Conservation (phyloP, 2,797 vertebrate species). For the Podargus strigoides region DNA sequence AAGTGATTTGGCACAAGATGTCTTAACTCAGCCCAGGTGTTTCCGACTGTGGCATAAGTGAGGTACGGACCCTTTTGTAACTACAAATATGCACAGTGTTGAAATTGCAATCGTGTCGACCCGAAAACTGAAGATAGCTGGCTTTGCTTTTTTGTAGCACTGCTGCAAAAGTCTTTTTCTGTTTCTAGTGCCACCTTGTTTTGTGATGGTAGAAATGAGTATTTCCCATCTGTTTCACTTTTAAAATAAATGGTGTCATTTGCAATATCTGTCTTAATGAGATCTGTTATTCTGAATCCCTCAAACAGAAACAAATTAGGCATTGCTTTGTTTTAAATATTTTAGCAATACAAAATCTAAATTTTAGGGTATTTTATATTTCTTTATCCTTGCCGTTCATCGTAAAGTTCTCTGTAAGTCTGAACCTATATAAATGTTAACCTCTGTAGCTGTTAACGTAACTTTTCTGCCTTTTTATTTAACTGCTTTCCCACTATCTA, state of each 20-base stretch:
- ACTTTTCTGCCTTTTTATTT: conserved; percentile 66
- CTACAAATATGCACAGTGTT: background rate
- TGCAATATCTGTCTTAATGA: background rate
- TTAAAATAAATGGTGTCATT: background rate
- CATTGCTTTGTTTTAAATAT: background rate
- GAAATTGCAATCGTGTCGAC: background rate
- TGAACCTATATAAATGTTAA: background rate
- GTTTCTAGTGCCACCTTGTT: background rate
- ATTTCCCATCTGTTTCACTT: background rate
- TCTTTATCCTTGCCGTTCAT: background rate
- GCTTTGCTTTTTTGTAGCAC: background rate
- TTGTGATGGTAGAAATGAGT: background rate
- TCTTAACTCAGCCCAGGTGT: background rate
- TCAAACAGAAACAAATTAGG: background rate
- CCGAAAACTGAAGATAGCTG: background rate
- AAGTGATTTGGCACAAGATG: background rate
- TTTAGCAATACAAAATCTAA: background rate
- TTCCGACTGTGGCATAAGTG: background rate
- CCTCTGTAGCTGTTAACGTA: conserved; percentile 23
- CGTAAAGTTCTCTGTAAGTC: background rate
- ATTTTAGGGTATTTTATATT: background rate
- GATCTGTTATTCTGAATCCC: background rate
- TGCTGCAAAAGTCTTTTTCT: background rate
- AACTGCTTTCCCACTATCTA: conserved; percentile 62
- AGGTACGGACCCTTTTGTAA: background rate